Evolutionary conservation across 2,888 invertebrate genomes (phyloP).

Genomic region (Harpalus rufipes): DNA sequence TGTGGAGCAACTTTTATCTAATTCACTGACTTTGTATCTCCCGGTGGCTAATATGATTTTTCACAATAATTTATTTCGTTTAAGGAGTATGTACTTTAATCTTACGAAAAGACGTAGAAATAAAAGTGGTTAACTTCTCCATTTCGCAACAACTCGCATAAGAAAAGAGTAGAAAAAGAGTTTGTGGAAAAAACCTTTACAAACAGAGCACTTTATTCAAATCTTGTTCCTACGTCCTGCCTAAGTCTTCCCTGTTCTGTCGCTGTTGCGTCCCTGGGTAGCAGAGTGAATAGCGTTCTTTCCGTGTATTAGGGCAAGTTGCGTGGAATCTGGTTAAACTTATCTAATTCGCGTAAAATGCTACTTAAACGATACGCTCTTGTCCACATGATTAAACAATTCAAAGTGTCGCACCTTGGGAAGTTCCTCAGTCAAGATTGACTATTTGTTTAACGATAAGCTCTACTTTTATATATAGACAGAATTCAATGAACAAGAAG

Average conservation of each 20-base stretch:
- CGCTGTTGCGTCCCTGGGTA: too few relatives aligned
- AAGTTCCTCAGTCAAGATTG: not conserved
- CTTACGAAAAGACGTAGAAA: not conserved
- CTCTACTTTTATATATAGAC: not conserved
- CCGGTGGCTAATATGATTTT: too few relatives aligned
- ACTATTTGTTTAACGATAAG: conserved; percentile 2
- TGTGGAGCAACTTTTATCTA: too few relatives aligned
- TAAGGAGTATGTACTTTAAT: not conserved
- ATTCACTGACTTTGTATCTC: too few relatives aligned
- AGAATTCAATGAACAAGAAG: too few relatives aligned
- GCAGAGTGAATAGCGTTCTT: conserved; percentile 4
- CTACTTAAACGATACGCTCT: conserved; percentile 40
- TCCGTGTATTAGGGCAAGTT: not conserved
- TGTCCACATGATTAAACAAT: conserved; percentile 43
- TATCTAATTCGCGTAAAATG: conserved; percentile 44
- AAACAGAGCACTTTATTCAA: not conserved
- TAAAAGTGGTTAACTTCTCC: not conserved
- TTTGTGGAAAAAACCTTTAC: not conserved
- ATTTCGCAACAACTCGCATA: not conserved
- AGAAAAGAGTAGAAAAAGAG: not conserved
- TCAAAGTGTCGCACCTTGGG: conserved; percentile 20
- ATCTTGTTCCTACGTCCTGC: not conserved
- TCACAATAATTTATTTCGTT: not conserved
- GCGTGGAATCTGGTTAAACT: conserved; percentile 19
- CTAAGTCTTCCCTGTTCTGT: not conserved